Conservation (phyloP, 2,888 invertebrate species). For the Aproaerema taeniolella region DNA sequence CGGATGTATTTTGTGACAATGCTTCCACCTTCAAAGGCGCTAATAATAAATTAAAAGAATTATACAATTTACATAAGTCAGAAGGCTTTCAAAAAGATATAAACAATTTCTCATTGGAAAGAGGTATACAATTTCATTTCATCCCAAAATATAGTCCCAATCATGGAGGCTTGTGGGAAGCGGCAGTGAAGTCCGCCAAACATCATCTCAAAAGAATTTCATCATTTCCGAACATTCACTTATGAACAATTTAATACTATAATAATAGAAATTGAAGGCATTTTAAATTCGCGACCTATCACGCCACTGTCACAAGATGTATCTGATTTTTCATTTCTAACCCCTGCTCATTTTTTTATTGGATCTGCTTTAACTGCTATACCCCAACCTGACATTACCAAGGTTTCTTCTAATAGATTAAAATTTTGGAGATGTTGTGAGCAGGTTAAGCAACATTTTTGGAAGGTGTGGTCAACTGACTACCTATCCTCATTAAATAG, state of each 20-base stretch:
- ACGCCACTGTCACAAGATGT: constrained; percentile 26
- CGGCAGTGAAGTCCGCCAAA: constrained; percentile 16
- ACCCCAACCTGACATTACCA: constrained; percentile 3
- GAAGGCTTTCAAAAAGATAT: background rate
- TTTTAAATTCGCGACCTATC: constrained; percentile 29
- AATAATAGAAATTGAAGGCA: constrained; percentile 22
- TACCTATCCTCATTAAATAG: constrained; percentile 14
- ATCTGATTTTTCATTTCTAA: constrained; percentile 23
- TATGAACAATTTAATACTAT: constrained; percentile 17
- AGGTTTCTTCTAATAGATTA: constrained; percentile 3
- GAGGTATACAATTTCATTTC: constrained; percentile 16
- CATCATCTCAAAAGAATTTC: constrained; percentile 11
- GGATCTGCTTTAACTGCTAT: constrained; percentile 21
- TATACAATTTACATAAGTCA: constrained; percentile 1
- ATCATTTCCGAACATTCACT: constrained; percentile 2
- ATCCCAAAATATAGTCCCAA: constrained; percentile 17
- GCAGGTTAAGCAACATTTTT: constrained; percentile 12
- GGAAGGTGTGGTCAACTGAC: constrained; percentile 15
- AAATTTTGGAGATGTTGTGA: constrained; percentile 1
- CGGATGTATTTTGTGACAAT: constrained; percentile 13
- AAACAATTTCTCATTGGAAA: background rate
- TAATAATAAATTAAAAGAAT: constrained; percentile 8
- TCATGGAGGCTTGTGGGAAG: constrained; percentile 19
- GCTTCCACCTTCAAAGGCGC: constrained; percentile 9
- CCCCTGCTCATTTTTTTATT: constrained; percentile 34